Evolutionary conservation across 2,113 vertebrate genomes (phyloP).

Genomic region (Larimichthys crocea): DNA sequence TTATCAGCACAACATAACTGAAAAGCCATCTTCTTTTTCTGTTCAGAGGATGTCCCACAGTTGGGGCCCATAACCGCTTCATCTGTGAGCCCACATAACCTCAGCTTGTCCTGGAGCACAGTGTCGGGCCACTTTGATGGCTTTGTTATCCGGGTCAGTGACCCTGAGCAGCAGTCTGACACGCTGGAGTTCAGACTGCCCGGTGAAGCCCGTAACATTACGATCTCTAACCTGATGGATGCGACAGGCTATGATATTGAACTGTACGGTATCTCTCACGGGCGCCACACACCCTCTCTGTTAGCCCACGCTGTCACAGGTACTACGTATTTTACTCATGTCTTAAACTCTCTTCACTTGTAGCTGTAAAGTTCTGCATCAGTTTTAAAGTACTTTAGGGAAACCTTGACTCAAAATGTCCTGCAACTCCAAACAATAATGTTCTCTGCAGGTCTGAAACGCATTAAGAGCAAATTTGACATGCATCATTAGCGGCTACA

Average conservation of each 20-base stretch:
- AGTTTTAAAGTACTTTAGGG: not conserved
- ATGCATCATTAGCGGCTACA: constrained; percentile 18
- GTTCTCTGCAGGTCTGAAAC: not conserved
- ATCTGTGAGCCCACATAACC: constrained; percentile 77
- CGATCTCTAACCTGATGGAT: constrained; percentile 79
- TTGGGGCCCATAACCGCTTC: constrained; percentile 79
- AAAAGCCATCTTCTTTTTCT: constrained; percentile 71
- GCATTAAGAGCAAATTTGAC: constrained; percentile 31
- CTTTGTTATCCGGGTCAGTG: constrained; percentile 83
- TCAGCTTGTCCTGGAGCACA: constrained; percentile 83
- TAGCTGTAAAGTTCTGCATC: not conserved
- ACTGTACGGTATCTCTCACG: constrained; percentile 83
- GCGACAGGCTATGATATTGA: constrained; percentile 82
- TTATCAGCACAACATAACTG: constrained; percentile 38
- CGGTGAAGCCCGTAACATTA: constrained; percentile 67
- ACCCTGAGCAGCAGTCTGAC: constrained; percentile 79
- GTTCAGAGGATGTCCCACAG: constrained; percentile 81
- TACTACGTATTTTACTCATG: constrained; percentile 77
- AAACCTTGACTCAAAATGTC: not conserved
- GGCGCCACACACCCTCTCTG: constrained; percentile 80
- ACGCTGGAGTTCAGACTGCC: constrained; percentile 79
- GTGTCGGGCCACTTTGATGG: constrained; percentile 82
- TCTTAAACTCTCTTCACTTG: constrained; percentile 8
- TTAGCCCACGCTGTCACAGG: constrained; percentile 80
- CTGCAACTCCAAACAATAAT: not conserved